Base-by-base conservation (phyloP, 23 tunicate species). In the Halocynthia roretzi region DNA sequence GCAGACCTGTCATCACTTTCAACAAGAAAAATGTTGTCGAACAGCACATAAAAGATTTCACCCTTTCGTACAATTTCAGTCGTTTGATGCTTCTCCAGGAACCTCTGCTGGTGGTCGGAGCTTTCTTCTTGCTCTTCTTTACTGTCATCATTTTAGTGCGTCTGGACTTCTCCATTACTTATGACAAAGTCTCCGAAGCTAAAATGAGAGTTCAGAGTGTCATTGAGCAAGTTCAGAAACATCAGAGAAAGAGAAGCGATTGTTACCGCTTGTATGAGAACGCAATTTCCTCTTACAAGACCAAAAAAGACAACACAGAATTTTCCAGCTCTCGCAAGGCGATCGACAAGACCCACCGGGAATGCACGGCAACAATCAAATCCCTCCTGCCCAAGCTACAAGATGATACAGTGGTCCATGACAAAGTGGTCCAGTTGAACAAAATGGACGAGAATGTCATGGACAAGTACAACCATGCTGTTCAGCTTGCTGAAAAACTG, bases 101-200 rank as follows among this genome's bases (percentile, higher is more conserved):
- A 68, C 99, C 99, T 20, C 86, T 94, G 12, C 84, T 94, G 56
- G 77, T 88, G 54, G 87, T 88, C 17, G 84, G 85, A 53, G 91
- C 87, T 7, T 88, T 88, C 72, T 87, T 87, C 87, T 69, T 94
- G 63, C 85, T 94, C 77, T 94, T 94, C 81, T 82, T 94, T 82
- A 88, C 95, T 44, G 95, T 88, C 51, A 81, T 94, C 85, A 80
- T 94, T 58, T 71, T 88, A 55, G 99, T 84, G 10, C 80, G 99
- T 7, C 78, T 94, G 5, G 99, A 94, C 76, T 94, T 87, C 81
- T 85, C 99, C 74, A 94, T 94, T 72, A 86, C 99, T n/a, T 76
- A 82, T 62, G 98, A 92, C 76, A 50, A 62, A 11, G 81, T 83
- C 7, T 78, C 76, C n/a, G 98, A 92, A 54, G 87, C 98, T 7